These are phyloP conservation scores for Schizopygopsis pylzovi DNA, from an alignment of 2,797 vertebrate species.

Conservation along the genomic window DNA sequence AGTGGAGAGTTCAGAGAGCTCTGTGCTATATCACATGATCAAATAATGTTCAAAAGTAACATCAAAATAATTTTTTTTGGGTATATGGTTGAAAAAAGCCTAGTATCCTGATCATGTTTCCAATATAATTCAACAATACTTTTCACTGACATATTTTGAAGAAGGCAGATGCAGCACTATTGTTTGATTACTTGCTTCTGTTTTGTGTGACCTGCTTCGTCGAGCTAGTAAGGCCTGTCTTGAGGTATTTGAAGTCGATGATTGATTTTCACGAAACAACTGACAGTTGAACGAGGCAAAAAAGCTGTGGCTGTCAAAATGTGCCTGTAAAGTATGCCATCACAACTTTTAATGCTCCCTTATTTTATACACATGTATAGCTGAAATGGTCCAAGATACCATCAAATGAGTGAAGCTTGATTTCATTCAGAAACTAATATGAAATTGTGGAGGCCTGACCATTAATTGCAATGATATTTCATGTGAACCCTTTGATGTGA, in stretches of 20 bases:
- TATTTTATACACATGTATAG: not conserved
- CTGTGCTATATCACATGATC: not conserved
- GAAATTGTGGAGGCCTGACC: not conserved
- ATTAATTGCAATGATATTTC: not conserved
- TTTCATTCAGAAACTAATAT: not conserved
- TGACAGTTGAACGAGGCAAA: not conserved
- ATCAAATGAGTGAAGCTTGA: not conserved
- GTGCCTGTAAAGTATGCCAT: not conserved
- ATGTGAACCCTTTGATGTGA: not conserved
- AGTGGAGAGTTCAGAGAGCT: not conserved
- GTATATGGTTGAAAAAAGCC: too few species aligned
- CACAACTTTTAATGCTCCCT: not conserved
- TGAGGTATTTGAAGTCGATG: not conserved
- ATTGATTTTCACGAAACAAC: not conserved
- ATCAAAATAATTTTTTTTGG: not conserved
- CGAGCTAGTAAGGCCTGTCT: constrained; percentile 8
- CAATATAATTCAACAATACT: not conserved
- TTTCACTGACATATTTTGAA: not conserved
- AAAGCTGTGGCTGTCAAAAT: not conserved
- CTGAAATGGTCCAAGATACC: not conserved
- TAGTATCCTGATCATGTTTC: not conserved
- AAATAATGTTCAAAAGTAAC: not conserved
- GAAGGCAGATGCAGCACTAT: not conserved
- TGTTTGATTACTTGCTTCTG: not conserved
- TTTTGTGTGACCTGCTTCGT: not conserved